Conservation (phyloP, 2,113 vertebrate species). For the Vimba vimba region DNA sequence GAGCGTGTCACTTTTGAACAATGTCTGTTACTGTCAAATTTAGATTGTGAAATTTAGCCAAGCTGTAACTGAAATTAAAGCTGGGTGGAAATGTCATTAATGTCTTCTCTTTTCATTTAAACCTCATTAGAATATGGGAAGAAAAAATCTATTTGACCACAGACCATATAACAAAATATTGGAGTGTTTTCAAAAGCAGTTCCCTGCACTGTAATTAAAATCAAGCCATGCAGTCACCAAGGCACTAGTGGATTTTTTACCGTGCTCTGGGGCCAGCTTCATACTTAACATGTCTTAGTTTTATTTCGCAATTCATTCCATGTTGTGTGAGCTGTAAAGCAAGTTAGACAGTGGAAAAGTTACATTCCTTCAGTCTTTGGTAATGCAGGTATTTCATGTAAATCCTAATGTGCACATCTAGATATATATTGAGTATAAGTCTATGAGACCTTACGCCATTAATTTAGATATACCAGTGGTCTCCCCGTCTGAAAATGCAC, state of each 20-base stretch:
- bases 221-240: slow-evolving; percentile 39
- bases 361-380: slow-evolving; percentile 12
- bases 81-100: slow-evolving; percentile 23
- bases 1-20: neutral
- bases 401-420: slow-evolving; percentile 14
- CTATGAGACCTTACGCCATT: neutral
- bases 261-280: slow-evolving; percentile 15
- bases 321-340: slow-evolving; percentile 21
- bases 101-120: slow-evolving; percentile 39
- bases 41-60: neutral
- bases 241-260: slow-evolving; percentile 35
- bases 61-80: slow-evolving; percentile 23
- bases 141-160: slow-evolving; percentile 30
- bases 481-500: slow-evolving; percentile 24
- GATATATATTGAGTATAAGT: neutral
- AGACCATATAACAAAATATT: slow-evolving; percentile 40
- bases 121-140: slow-evolving; percentile 39
- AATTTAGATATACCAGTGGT: slow-evolving; percentile 23
- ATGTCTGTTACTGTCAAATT: neutral
- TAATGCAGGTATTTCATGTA: slow-evolving; percentile 20
- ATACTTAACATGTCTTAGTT: slow-evolving; percentile 45
- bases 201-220: slow-evolving; percentile 43
- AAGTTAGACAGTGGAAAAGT: slow-evolving; percentile 22
- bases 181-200: slow-evolving; percentile 47
- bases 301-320: slow-evolving; percentile 38